These are phyloP conservation scores for Uloborus plumipes DNA, from an alignment of 2,888 invertebrate species.

Conservation along the genomic window DNA sequence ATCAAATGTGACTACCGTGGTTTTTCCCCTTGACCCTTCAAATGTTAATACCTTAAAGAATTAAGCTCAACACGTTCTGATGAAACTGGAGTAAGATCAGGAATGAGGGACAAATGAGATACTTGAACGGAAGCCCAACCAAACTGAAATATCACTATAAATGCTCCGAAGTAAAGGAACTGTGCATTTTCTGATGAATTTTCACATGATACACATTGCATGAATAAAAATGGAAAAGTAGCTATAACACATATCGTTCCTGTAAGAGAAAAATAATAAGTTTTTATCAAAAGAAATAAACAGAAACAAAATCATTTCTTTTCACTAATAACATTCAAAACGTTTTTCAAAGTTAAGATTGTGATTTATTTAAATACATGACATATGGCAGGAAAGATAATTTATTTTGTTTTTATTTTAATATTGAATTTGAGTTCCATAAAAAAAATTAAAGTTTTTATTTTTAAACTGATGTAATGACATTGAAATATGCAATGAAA, in stretches of 20 bases:
- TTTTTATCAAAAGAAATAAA: not conserved
- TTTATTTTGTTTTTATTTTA: no score
- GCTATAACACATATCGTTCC: constrained; percentile 82
- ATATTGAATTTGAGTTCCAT: no score
- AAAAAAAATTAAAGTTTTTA: no score
- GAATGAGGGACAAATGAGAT: constrained; percentile 89
- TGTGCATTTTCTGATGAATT: constrained; percentile 79
- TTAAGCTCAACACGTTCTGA: constrained; percentile 83
- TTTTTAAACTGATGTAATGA: no score
- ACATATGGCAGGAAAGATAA: no score
- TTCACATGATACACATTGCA: constrained; percentile 80
- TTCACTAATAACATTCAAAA: no score
- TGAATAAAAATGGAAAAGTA: constrained; percentile 91
- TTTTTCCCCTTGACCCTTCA: no score
- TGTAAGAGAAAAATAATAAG: constrained; percentile 71
- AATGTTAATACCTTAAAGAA: constrained; percentile 78
- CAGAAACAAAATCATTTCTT: not conserved
- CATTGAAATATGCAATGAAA: no score
- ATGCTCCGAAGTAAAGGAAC: constrained; percentile 82
- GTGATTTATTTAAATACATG: no score
- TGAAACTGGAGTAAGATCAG: constrained; percentile 82
- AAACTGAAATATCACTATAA: constrained; percentile 88
- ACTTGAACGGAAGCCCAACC: constrained; percentile 95
- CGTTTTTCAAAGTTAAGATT: no score
- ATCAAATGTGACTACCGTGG: no score